Evolutionary conservation across 30 jellyfish, hydroid and myxozoan genomes (phyloP).

Genomic region (Sanderia malayensis): DNA sequence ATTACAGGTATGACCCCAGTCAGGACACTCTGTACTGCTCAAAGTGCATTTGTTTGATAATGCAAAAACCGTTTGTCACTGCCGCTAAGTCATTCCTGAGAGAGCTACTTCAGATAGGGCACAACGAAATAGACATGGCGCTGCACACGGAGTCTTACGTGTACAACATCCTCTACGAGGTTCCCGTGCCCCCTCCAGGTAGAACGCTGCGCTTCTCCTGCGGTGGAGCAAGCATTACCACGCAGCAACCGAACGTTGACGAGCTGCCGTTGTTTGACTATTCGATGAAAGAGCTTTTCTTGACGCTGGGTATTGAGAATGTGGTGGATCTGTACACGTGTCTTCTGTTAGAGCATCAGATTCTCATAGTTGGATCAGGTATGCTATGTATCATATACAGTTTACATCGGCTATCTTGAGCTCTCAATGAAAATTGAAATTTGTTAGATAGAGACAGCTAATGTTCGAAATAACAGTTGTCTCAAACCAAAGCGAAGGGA

Average conservation of each 20-base stretch:
- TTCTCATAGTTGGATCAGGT: constrained; percentile 86
- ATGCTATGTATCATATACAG: too few relatives aligned
- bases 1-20: constrained; percentile 39
- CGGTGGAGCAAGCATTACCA: constrained; percentile 75
- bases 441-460: not conserved
- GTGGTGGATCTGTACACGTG: constrained; percentile 95
- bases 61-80: constrained; percentile 83
- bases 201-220: constrained; percentile 71
- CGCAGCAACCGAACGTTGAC: constrained; percentile 66
- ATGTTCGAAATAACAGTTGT: too few relatives aligned
- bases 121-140: constrained; percentile 60
- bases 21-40: constrained; percentile 62
- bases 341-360: constrained; percentile 91
- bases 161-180: constrained; percentile 73
- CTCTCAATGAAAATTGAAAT: not conserved
- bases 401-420: too few relatives aligned
- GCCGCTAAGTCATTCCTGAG: constrained; percentile 74
- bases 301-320: constrained; percentile 86
- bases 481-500: too few relatives aligned
- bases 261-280: constrained; percentile 90
- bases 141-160: constrained; percentile 78
- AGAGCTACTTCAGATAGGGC: constrained; percentile 59
- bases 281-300: constrained; percentile 75
- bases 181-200: constrained; percentile 98
- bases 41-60: constrained; percentile 81